phyloP scores from a whole-genome alignment of 2,113 vertebrate species.

The Pandion haliaetus region DNA sequence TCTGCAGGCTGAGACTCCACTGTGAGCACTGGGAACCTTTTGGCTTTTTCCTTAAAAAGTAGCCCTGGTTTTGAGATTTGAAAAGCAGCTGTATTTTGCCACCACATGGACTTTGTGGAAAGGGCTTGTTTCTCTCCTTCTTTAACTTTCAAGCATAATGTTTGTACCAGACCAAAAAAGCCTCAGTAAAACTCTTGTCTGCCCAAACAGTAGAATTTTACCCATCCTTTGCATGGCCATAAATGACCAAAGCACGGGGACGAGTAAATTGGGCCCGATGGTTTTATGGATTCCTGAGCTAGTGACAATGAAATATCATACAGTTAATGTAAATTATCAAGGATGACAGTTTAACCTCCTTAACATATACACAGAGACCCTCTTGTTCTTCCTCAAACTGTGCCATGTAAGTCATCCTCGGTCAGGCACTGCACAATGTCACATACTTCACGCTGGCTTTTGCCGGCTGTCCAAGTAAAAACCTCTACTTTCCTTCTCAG shows the following conservation, averaged over 20 bases:
- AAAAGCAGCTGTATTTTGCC: conserved; percentile 37
- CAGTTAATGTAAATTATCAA: neutral
- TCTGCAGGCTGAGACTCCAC: neutral
- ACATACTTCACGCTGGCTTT: neutral
- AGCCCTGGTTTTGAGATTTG: neutral
- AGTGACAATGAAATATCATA: neutral
- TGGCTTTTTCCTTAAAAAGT: conserved; percentile 4
- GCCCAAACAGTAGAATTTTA: neutral
- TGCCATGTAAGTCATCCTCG: accelerated
- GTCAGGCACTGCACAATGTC: neutral
- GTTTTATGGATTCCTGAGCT: neutral
- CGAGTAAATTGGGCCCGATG: neutral
- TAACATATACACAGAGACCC: neutral
- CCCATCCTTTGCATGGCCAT: neutral
- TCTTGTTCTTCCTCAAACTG: conserved; percentile 8
- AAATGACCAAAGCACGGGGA: neutral
- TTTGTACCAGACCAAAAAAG: neutral
- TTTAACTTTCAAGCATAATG: neutral
- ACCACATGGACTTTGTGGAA: neutral
- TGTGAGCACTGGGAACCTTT: neutral
- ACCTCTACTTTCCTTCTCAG: neutral
- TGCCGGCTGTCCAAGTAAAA: neutral
- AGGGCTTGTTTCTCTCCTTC: neutral
- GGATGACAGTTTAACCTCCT: neutral
- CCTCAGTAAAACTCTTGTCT: neutral